Evolutionary conservation across 2,888 invertebrate genomes (phyloP).

Genomic region (Tenthredo distinguenda): DNA sequence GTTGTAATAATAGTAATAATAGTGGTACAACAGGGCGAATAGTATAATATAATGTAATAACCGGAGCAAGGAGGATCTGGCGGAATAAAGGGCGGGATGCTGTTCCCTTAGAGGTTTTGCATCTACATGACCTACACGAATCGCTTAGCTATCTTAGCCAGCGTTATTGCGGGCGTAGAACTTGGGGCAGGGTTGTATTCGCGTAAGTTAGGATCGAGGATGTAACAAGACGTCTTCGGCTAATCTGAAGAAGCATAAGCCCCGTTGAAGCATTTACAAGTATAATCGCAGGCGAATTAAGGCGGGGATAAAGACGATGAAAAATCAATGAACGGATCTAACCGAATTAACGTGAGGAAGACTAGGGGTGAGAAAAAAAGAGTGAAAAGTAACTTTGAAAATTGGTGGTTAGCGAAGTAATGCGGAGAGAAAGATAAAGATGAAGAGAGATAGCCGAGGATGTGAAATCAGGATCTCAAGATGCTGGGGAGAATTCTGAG

Average conservation of each 20-base stretch:
- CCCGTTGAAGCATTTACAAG: background rate
- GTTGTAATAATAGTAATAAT: slow-evolving; percentile 37
- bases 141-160: background rate
- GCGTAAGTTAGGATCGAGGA: background rate
- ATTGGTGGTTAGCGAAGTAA: background rate
- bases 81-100: background rate
- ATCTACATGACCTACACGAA: slow-evolving; percentile 24
- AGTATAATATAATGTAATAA: slow-evolving; percentile 31
- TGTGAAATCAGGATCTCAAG: slow-evolving; percentile 33
- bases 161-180: background rate
- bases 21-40: slow-evolving; percentile 44
- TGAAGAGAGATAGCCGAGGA: slow-evolving; percentile 4
- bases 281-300: background rate
- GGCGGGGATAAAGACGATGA: background rate
- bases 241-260: background rate
- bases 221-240: background rate
- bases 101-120: slow-evolving; percentile 34
- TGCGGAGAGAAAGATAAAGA: background rate
- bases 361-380: background rate
- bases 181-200: background rate
- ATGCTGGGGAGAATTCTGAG: slow-evolving; percentile 2
- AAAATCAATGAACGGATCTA: background rate
- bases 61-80: background rate
- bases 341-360: background rate
- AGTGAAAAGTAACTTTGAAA: background rate